Conservation (phyloP, 2,113 vertebrate species). For the Antechinus flavipes region DNA sequence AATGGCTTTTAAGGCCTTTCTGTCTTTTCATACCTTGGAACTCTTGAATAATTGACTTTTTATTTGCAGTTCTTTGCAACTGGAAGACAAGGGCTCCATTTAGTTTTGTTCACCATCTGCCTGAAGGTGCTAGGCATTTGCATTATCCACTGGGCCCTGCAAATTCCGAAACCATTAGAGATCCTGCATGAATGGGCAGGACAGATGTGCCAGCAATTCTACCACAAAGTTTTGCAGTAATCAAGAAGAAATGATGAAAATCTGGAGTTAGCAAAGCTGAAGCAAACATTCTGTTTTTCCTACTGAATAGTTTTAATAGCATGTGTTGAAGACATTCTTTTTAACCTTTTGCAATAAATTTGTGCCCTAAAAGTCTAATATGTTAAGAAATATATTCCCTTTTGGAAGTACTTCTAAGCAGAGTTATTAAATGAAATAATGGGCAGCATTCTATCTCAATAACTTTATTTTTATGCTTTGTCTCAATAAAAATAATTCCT, state of each 20-base stretch:
- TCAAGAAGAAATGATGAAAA: background rate
- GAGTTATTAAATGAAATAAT: background rate
- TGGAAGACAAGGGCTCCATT: background rate
- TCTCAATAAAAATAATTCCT: background rate
- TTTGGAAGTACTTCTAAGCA: background rate
- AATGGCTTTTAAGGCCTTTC: background rate
- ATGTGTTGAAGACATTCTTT: background rate
- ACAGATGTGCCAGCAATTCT: background rate
- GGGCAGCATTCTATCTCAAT: background rate
- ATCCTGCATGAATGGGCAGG: background rate
- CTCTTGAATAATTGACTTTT: background rate
- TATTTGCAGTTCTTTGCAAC: background rate
- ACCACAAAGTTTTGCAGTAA: background rate
- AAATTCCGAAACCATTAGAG: background rate
- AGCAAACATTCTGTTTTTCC: background rate
- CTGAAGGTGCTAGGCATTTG: background rate
- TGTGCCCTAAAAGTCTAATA: background rate
- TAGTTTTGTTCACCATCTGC: background rate
- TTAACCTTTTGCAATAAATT: background rate
- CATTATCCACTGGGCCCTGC: background rate
- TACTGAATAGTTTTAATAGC: background rate
- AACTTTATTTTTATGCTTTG: background rate
- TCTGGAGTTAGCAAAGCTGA: background rate
- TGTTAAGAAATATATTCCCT: background rate
- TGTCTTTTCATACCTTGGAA: background rate